Evolutionary conservation across 2,888 invertebrate species (phyloP).

Genomic region (Polyploca ridens): DNA sequence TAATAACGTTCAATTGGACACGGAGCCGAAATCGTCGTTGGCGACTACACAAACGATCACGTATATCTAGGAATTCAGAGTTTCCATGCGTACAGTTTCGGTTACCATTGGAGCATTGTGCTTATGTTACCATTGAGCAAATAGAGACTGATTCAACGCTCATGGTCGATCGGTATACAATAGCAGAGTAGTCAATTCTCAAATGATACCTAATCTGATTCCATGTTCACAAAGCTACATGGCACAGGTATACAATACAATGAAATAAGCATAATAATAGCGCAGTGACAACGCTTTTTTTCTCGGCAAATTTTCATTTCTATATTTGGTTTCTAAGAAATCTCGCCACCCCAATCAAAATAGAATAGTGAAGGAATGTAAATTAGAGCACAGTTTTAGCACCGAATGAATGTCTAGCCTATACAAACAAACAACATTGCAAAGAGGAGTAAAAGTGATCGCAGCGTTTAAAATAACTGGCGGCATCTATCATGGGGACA

Average conservation of each 20-base stretch:
- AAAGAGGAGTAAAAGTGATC: slow-evolving; percentile 23
- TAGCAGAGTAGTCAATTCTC: neutral
- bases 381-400: neutral
- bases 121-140: neutral
- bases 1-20: slow-evolving; percentile 6
- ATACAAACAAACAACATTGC: slow-evolving; percentile 9
- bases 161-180: neutral
- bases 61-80: slow-evolving; percentile 10
- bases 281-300: neutral
- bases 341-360: neutral
- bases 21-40: slow-evolving; percentile 3
- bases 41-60: neutral
- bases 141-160: neutral
- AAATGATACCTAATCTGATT: neutral
- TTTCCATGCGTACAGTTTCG: neutral
- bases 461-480: slow-evolving; percentile 28
- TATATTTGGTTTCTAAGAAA: slow-evolving; percentile 5
- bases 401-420: neutral
- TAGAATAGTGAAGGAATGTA: neutral
- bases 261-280: neutral
- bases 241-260: neutral
- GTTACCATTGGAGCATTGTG: neutral
- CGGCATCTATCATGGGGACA: slow-evolving; percentile 25
- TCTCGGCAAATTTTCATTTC: neutral
- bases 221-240: neutral